Evolutionary conservation across 2,888 invertebrate genomes (phyloP).

Genomic region (Macropis europaea): DNA sequence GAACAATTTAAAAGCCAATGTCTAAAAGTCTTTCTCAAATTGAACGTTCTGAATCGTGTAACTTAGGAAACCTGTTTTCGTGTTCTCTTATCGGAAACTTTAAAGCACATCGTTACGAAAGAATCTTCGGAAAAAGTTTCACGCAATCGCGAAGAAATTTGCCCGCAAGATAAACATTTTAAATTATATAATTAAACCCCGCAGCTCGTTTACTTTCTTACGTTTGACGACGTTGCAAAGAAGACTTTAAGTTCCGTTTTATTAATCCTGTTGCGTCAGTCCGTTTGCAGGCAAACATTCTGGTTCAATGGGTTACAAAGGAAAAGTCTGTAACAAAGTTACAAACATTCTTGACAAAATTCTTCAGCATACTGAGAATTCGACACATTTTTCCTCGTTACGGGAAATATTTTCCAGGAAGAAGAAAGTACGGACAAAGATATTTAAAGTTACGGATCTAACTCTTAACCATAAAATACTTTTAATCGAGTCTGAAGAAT

Average conservation of each 20-base stretch:
- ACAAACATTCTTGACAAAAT: neutral
- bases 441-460: no score
- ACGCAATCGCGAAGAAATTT: conserved; percentile 1
- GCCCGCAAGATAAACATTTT: neutral
- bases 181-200: neutral
- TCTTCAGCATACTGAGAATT: neutral
- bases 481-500: no score
- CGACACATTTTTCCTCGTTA: neutral
- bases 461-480: no score
- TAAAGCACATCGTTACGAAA: conserved; percentile 3
- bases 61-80: neutral
- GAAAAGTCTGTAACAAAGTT: neutral
- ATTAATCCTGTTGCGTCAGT: neutral
- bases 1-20: conserved; percentile 13
- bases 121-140: conserved; percentile 1
- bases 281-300: neutral
- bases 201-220: neutral
- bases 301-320: neutral
- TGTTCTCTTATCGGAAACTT: neutral
- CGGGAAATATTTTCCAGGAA: neutral
- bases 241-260: neutral
- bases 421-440: no score
- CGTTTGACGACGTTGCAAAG: neutral
- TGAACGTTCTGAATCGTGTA: conserved; percentile 13
- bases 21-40: conserved; percentile 18